phyloP scores from a whole-genome alignment of 2,113 vertebrate genomes.

The Neolamprologus hecqui region DNA sequence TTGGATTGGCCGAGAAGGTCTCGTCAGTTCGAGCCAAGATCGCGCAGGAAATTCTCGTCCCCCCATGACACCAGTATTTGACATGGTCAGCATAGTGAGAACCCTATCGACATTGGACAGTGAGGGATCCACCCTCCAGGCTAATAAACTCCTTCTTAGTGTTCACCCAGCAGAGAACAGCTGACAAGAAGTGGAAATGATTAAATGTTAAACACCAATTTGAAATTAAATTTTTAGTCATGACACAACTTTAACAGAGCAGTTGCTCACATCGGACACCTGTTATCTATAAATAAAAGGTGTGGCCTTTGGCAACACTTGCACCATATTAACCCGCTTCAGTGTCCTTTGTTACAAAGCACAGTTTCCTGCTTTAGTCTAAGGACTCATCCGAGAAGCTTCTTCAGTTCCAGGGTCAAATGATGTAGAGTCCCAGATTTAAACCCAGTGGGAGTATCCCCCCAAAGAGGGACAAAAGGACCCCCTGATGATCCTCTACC shows the following conservation, averaged over 20 bases:
- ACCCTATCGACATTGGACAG: neutral
- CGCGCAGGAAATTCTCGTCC: fast-evolving
- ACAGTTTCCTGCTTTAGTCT: neutral
- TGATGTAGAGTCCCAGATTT: fast-evolving
- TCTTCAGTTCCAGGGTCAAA: fast-evolving
- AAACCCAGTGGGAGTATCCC: fast-evolving
- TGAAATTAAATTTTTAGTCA: neutral
- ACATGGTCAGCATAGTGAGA: neutral
- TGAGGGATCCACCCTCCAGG: fast-evolving
- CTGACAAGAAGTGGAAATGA: neutral
- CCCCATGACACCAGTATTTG: neutral
- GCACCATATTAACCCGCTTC: neutral
- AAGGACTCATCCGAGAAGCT: neutral
- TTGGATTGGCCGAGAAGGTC: neutral
- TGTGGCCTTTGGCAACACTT: neutral
- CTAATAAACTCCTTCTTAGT: neutral
- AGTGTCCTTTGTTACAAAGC: neutral
- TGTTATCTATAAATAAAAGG: neutral
- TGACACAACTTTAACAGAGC: neutral
- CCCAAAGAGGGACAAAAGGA: neutral
- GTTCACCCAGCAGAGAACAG: neutral
- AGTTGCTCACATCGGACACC: neutral
- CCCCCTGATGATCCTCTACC: neutral
- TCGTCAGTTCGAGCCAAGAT: fast-evolving
- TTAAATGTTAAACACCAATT: neutral